Percentiles rank a stretch among this genome's conserved stretches.
Evolutionary conservation across 2,113 vertebrate species (phyloP).

Genomic region (Oophaga pumilio): DNA sequence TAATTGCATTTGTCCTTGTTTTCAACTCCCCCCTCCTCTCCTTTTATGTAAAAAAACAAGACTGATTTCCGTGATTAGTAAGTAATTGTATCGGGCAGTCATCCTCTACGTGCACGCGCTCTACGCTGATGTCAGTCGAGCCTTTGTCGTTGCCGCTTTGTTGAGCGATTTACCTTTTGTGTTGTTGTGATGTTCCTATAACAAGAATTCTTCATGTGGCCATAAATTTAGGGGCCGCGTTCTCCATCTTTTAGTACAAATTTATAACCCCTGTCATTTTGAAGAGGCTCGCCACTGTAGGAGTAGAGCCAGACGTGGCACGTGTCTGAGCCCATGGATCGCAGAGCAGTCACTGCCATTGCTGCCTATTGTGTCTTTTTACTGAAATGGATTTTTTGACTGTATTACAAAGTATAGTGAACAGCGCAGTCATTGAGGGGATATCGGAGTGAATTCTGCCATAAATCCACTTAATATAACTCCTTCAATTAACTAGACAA

Average conservation of each 20-base stretch:
- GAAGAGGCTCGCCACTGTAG: not conserved
- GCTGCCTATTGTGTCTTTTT: not conserved
- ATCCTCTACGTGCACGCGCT: not conserved
- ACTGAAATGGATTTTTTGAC: not conserved
- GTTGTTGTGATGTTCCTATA: not conserved
- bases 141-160: not conserved
- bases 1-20: conserved; percentile 24
- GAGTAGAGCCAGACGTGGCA: not conserved
- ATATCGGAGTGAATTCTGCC: not conserved
- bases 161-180: not conserved
- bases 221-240: not conserved
- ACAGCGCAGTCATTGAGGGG: not conserved
- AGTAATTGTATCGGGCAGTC: too few relatives aligned
- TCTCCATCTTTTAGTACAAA: not conserved
- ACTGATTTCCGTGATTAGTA: too few relatives aligned
- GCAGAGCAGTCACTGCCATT: not conserved
- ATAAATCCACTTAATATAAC: too few relatives aligned
- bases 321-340: not conserved
- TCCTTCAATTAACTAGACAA: not conserved
- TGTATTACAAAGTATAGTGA: not conserved
- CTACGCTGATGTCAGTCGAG: not conserved
- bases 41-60: not conserved
- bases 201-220: not conserved
- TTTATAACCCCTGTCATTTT: conserved; percentile 18
- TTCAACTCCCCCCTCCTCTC: not conserved